A percentile compares a stretch with the other conserved stretches of the same genome.
Conservation (phyloP, 92 coral and sea anemone genomes). For the Palythoa caribaeorum region DNA sequence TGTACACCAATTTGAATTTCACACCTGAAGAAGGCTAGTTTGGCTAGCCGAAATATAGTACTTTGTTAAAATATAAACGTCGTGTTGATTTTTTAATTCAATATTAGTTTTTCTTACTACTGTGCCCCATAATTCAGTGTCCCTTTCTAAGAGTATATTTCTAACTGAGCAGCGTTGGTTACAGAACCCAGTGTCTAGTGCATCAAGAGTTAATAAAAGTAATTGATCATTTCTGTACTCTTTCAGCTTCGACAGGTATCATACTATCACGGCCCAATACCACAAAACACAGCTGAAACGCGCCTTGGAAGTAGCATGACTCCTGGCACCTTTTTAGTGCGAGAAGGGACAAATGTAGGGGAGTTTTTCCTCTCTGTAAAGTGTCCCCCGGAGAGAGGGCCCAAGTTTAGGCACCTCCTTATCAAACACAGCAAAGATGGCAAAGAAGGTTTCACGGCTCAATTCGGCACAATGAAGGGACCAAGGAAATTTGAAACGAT, state of each 20-base stretch:
- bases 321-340: slow-evolving; percentile 94
- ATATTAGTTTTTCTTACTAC: no score
- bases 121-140: no score
- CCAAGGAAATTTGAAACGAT: slow-evolving; percentile 69
- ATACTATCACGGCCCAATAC: slow-evolving; percentile 79
- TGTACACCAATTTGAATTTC: no score
- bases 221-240: neutral
- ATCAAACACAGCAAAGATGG: slow-evolving; percentile 66
- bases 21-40: no score
- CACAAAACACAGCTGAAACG: slow-evolving; percentile 77
- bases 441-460: slow-evolving; percentile 61
- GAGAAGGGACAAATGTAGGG: slow-evolving; percentile 68
- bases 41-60: no score
- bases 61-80: no score
- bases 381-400: slow-evolving; percentile 86
- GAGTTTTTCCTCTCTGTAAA: slow-evolving; percentile 79
- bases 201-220: neutral
- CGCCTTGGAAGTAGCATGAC: slow-evolving; percentile 66
- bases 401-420: slow-evolving; percentile 79
- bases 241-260: slow-evolving; percentile 75
- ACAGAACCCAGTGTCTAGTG: no score
- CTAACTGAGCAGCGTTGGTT: no score
- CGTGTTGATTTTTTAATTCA: no score
- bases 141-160: no score
- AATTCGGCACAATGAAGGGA: slow-evolving; percentile 73